Evolutionary conservation across 23 tunicate species (phyloP).

Genomic region (Botrylloides violaceus): DNA sequence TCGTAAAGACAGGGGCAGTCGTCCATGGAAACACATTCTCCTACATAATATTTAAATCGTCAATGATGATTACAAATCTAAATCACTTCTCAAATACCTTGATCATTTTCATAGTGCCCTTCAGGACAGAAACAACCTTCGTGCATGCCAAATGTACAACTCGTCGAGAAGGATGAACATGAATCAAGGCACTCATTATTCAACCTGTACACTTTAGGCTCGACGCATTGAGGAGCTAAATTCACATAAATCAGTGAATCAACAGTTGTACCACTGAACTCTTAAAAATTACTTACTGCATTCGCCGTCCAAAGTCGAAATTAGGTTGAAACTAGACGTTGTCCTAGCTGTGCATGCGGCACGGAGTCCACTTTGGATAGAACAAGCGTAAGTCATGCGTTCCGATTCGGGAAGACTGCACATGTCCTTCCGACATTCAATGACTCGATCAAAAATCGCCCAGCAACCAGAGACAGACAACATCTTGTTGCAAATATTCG

Average conservation of each 20-base stretch:
- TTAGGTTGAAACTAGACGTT: background rate
- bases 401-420: background rate
- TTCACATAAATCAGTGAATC: too few species aligned
- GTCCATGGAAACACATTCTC: constrained; percentile 27
- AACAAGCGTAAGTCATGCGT: background rate
- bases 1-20: constrained; percentile 33
- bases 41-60: background rate
- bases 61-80: background rate
- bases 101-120: constrained; percentile 37
- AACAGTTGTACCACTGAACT: background rate
- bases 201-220: background rate
- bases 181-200: constrained; percentile 19
- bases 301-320: background rate
- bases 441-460: background rate
- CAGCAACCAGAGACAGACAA: background rate
- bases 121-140: constrained; percentile 50
- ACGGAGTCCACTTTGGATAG: background rate
- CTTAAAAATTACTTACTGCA: background rate
- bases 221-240: constrained; percentile 27
- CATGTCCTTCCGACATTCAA: background rate
- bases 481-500: background rate
- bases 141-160: constrained; percentile 12
- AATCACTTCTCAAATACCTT: constrained; percentile 11
- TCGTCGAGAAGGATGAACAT: constrained; percentile 18
- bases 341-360: background rate